These are phyloP conservation scores for Bucco capensis DNA, from an alignment of 2,113 vertebrate genomes.

Conservation along the genomic window DNA sequence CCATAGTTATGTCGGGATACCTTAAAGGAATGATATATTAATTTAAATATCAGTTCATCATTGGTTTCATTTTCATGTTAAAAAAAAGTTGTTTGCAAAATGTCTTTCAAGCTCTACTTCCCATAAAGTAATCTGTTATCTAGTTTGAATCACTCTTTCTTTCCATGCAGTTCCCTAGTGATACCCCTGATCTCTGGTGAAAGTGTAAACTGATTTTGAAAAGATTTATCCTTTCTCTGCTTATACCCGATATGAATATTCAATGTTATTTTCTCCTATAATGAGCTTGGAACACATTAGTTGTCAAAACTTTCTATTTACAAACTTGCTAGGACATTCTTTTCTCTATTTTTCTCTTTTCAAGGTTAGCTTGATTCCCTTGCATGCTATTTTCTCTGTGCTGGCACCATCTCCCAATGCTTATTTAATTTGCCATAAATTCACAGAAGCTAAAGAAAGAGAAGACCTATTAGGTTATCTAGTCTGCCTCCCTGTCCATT, in stretches of 20 bases:
- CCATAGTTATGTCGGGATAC: not conserved
- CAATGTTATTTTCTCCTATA: not conserved
- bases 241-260: not conserved
- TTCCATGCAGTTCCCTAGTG: not conserved
- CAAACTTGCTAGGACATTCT: not conserved
- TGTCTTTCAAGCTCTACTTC: not conserved
- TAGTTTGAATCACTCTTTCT: not conserved
- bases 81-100: not conserved
- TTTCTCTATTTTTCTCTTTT: not conserved
- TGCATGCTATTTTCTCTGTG: not conserved
- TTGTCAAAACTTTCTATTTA: not conserved
- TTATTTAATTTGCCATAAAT: constrained; percentile 26
- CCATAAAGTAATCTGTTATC: not conserved
- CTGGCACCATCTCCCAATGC: not conserved
- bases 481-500: not conserved
- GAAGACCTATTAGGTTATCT: not conserved
- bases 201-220: not conserved
- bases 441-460: not conserved
- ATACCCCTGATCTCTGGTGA: not conserved
- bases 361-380: not conserved
- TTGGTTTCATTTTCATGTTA: not conserved
- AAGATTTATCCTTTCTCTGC: not conserved
- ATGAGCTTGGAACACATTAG: not conserved
- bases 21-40: not conserved
- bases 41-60: not conserved